Evolutionary conservation across 30 jellyfish, hydroid and myxozoan species (phyloP), one percentile per base, ranked within the genome.

Genomic region (Haliclystus octoradiatus): DNA sequence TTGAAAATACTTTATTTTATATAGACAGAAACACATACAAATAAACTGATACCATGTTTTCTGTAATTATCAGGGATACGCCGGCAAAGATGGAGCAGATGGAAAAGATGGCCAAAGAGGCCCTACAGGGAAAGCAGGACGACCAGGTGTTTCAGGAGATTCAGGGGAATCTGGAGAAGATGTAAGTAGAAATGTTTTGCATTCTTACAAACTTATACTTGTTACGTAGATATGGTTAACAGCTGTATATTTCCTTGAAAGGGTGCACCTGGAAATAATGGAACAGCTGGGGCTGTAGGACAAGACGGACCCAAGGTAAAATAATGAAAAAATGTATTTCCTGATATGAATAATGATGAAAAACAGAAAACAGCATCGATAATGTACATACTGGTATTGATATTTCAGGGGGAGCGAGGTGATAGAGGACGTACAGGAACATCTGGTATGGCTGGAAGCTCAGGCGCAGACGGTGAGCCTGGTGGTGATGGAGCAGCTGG

Each of bases 351-450:
- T n/a, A n/a, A n/a, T n/a, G n/a, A n/a, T n/a, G n/a, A n/a, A n/a
- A n/a, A n/a, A n/a, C n/a, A n/a, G n/a, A n/a, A n/a, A n/a, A n/a
- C n/a, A n/a, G n/a, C n/a, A n/a, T n/a, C n/a, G n/a, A n/a, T n/a
- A n/a, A n/a, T n/a, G n/a, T n/a, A n/a, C n/a, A n/a, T n/a, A n/a
- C n/a, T n/a, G n/a, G n/a, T n/a, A n/a, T n/a, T n/a, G 9, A 13
- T 0, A 64, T 13, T 46, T 28, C 79, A 78, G 23, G 98, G 98
- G 35, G 76, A 67, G 22, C 75, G 70, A 60, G 98, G 98, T 75
- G 74, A 34, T 15, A 24, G 73, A 15, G 98, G 98, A 24, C 69
- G 28, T 2, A 50, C 19, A 50, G 95, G 95, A 29, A 68, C 51
- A 7, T 26, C 79, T 69, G 92, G 92, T n/a, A 46, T 32, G 2